Evolutionary conservation across 2,113 vertebrate species (phyloP).

Genomic region (Rhipidura dahli): DNA sequence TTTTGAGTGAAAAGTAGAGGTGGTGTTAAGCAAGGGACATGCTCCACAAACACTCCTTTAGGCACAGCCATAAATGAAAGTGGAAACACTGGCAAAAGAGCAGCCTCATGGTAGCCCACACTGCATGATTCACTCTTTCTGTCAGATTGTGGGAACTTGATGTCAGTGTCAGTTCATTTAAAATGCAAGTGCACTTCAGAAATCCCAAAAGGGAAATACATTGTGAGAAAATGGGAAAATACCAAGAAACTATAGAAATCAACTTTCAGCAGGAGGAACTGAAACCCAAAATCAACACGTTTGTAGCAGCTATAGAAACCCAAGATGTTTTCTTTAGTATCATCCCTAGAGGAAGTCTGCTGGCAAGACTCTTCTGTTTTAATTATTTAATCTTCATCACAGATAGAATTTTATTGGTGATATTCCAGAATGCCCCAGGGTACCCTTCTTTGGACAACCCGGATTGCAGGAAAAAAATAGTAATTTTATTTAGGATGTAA

Average conservation of each 20-base stretch:
- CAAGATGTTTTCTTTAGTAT: neutral
- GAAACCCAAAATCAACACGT: neutral
- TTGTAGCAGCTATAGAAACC: neutral
- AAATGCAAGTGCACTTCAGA: neutral
- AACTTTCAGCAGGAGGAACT: neutral
- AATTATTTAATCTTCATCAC: neutral
- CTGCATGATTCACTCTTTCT: neutral
- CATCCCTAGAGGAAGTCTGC: neutral
- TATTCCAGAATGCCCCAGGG: neutral
- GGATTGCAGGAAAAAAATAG: neutral
- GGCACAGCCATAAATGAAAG: neutral
- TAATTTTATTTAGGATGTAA: neutral
- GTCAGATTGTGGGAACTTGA: neutral
- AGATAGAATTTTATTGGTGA: neutral
- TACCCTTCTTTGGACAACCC: neutral
- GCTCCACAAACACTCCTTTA: neutral
- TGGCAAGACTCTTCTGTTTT: neutral
- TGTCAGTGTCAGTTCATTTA: neutral
- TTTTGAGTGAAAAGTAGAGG: neutral
- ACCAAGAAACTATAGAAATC: neutral
- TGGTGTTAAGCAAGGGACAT: neutral
- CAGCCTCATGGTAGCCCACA: fast-evolving
- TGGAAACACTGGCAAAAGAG: neutral
- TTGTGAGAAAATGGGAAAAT: neutral
- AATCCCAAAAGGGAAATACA: neutral